These are phyloP conservation scores for Marmota flaviventris DNA, from an alignment of 2,113 vertebrate species.

Conservation along the genomic window DNA sequence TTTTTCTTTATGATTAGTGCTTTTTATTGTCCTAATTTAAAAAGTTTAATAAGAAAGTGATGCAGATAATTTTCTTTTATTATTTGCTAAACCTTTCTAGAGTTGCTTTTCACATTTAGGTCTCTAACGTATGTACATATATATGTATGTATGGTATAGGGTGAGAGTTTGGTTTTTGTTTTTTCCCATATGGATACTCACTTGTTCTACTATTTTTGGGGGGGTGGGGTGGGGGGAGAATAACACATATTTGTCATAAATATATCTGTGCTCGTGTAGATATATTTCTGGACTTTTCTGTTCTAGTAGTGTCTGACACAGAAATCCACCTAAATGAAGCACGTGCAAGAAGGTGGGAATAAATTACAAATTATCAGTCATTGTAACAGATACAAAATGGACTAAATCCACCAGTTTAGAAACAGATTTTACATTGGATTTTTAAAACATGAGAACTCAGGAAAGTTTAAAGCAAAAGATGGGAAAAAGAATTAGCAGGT, in stretches of 20 bases:
- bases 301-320: not conserved
- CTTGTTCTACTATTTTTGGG: too few species aligned
- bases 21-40: not conserved
- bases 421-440: constrained; percentile 7
- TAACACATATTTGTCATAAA: not conserved
- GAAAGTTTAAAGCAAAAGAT: constrained; percentile 42
- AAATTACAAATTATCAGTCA: not conserved
- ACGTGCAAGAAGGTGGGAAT: constrained; percentile 14
- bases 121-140: not conserved
- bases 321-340: not conserved
- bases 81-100: not conserved
- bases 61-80: not conserved
- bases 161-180: not conserved
- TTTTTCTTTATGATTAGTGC: not conserved
- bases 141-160: not conserved
- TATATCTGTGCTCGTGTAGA: not conserved
- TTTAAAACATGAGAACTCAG: not conserved
- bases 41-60: not conserved
- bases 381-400: constrained; percentile 34
- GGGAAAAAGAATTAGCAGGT: not conserved
- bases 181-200: too few species aligned
- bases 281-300: not conserved
- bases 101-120: constrained; percentile 7
- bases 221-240: not conserved
- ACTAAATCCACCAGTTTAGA: not conserved